phyloP scores from a whole-genome alignment of 2,888 invertebrate genomes.

The Drosophila koepferae region DNA sequence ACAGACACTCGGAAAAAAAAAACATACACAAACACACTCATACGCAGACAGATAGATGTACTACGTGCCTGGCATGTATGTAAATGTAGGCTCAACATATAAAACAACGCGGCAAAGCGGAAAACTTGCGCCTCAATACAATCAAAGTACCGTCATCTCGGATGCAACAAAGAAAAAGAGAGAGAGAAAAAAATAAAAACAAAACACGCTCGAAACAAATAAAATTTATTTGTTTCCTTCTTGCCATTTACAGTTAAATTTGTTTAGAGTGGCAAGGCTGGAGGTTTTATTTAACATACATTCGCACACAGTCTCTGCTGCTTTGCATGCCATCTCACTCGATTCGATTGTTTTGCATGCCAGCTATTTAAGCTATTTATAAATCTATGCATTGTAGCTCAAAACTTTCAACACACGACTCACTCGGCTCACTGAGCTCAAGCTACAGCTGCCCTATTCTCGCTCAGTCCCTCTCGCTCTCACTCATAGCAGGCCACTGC shows the following conservation, averaged over 20 bases:
- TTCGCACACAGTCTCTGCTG: neutral
- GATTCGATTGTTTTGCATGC: neutral
- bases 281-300: conserved; percentile 24
- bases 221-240: conserved; percentile 73
- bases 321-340: neutral
- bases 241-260: conserved; percentile 53
- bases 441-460: conserved; percentile 1
- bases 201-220: conserved; percentile 69
- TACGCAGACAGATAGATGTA: conserved; percentile 7
- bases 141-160: conserved; percentile 58
- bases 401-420: conserved; percentile 42
- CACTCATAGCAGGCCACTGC: neutral
- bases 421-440: conserved; percentile 20
- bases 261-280: conserved; percentile 6
- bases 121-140: conserved; percentile 72
- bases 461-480: neutral
- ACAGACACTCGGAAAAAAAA: conserved; percentile 28
- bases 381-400: conserved; percentile 31
- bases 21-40: conserved; percentile 5
- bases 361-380: conserved; percentile 48
- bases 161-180: conserved; percentile 40
- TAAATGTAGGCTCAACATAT: conserved; percentile 52
- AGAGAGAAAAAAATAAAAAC: neutral
- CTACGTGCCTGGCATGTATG: conserved; percentile 55
- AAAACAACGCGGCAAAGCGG: conserved; percentile 68